Percentiles rank a stretch among this genome's conserved stretches.
Evolutionary conservation across 2,113 vertebrate species (phyloP).

Genomic region (Corythornis vintsioides): DNA sequence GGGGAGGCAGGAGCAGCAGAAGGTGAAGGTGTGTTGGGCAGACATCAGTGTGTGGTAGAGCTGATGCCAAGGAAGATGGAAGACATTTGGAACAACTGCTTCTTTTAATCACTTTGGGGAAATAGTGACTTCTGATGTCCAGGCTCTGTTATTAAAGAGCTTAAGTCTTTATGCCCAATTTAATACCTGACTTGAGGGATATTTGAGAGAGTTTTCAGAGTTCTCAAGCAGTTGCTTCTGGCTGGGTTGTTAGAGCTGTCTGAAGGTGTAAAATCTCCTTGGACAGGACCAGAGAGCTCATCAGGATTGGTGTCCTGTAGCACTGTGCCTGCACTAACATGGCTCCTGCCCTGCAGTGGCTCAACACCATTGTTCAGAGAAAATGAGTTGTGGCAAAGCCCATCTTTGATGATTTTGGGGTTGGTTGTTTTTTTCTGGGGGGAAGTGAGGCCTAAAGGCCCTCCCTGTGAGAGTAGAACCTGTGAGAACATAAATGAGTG

Average conservation of each 20-base stretch:
- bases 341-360: neutral
- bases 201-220: neutral
- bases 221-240: neutral
- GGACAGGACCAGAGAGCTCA: neutral
- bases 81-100: neutral
- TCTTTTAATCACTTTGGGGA: neutral
- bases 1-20: neutral
- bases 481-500: neutral
- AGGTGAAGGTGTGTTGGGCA: neutral
- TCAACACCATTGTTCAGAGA: neutral
- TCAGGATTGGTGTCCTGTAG: neutral
- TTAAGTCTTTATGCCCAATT: neutral
- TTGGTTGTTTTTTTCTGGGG: neutral
- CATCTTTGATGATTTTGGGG: neutral
- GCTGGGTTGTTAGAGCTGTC: neutral
- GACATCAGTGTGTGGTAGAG: neutral
- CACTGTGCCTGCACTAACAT: neutral
- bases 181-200: neutral
- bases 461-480: neutral
- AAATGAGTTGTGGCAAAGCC: neutral
- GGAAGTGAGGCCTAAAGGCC: neutral
- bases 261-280: neutral
- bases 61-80: neutral
- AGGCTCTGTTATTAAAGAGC: neutral
- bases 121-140: neutral